Conservation (phyloP, 2,888 invertebrate species). For the Camptogramma bilineatum region DNA sequence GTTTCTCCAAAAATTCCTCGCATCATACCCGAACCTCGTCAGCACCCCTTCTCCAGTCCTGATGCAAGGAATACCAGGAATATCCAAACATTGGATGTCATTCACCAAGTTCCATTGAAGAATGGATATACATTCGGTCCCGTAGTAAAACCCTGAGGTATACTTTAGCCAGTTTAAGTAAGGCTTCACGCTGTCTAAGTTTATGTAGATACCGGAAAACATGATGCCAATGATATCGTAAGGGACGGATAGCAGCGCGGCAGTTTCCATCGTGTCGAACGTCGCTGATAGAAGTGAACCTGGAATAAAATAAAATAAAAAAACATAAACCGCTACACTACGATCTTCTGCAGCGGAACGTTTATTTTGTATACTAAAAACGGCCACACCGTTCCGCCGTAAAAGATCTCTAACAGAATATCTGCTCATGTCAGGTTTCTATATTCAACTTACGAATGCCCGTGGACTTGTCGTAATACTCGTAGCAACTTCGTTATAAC, state of each 20-base stretch:
- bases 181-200: constrained; percentile 84
- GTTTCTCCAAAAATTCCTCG: constrained; percentile 74
- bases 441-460: no score
- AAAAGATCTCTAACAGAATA: no score
- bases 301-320: constrained; percentile 54
- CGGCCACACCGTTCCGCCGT: no score
- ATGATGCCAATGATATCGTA: constrained; percentile 88
- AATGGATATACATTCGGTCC: constrained; percentile 89
- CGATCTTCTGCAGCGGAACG: neutral
- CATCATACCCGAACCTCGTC: constrained; percentile 81
- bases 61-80: constrained; percentile 86
- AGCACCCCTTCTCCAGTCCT: constrained; percentile 86
- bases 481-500: no score
- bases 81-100: constrained; percentile 84
- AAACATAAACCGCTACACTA: no score
- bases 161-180: constrained; percentile 86
- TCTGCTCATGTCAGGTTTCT: no score
- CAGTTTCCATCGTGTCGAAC: constrained; percentile 88
- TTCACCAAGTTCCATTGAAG: constrained; percentile 87
- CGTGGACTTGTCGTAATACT: no score
- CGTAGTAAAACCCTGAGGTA: constrained; percentile 89
- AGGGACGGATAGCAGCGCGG: constrained; percentile 88
- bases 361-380: neutral
- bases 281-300: constrained; percentile 88
- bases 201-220: constrained; percentile 89